Conservation (phyloP, 2,113 vertebrate species). For the Carassius gibelio region DNA sequence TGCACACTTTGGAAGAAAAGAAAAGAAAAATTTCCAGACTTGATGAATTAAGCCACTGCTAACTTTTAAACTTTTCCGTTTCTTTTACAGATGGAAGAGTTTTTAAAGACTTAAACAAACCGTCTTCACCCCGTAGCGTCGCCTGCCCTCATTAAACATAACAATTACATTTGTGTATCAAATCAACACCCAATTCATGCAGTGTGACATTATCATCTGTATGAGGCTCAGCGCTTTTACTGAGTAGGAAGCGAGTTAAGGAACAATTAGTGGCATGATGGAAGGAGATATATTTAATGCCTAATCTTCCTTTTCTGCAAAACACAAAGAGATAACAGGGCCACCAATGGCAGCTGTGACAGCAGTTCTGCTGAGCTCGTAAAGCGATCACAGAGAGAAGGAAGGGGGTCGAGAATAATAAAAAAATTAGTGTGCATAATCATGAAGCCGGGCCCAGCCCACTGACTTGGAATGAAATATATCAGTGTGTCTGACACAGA, state of each 20-base stretch:
- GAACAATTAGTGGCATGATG: constrained; percentile 62
- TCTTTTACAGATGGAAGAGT: constrained; percentile 16
- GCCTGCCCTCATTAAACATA: constrained; percentile 46
- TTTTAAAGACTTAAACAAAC: constrained; percentile 28
- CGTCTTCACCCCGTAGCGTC: constrained; percentile 30
- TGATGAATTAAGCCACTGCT: background rate
- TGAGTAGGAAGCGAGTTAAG: constrained; percentile 62
- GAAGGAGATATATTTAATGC: constrained; percentile 51
- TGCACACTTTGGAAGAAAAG: background rate
- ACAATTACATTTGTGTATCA: constrained; percentile 52
- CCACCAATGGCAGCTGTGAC: constrained; percentile 57
- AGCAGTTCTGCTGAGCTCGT: constrained; percentile 26
- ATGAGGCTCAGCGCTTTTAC: constrained; percentile 46
- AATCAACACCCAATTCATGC: constrained; percentile 50
- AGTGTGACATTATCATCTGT: constrained; percentile 46
- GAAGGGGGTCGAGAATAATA: constrained; percentile 36
- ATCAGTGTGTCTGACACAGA: constrained; percentile 45
- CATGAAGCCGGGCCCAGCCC: constrained; percentile 16
- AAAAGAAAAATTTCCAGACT: background rate
- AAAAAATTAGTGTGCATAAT: constrained; percentile 29
- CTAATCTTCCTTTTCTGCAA: constrained; percentile 54
- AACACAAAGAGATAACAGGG: constrained; percentile 57
- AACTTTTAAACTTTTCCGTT: background rate
- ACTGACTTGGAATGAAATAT: constrained; percentile 46
- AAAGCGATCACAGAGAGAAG: constrained; percentile 34